These are phyloP conservation scores for Diplogasteroides magnus DNA, from an alignment of 1,140 invertebrate genomes.

Conservation along the genomic window DNA sequence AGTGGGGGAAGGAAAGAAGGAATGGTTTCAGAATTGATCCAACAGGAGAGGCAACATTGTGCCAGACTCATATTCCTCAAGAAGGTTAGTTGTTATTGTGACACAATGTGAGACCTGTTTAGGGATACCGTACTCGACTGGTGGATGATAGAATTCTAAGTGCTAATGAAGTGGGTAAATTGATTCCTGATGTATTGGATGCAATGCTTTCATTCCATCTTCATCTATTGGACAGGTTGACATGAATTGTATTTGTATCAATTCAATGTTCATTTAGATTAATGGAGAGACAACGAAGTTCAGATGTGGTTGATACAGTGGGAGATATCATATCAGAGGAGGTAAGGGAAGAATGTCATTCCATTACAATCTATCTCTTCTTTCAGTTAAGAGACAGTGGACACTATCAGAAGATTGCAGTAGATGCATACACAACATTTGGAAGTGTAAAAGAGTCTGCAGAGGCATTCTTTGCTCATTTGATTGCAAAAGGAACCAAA, in stretches of 20 bases:
- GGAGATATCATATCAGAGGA: slow-evolving; percentile 23
- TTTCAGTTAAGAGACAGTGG: slow-evolving; percentile 17
- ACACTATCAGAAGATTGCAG: not conserved
- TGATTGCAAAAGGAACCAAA: slow-evolving; percentile 17
- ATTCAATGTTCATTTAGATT: no score
- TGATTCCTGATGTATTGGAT: slow-evolving; percentile 28
- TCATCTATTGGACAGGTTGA: slow-evolving; percentile 14
- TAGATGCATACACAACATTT: slow-evolving; percentile 24
- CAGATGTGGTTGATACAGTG: slow-evolving; percentile 21
- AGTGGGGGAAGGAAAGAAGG: not conserved
- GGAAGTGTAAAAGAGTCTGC: slow-evolving; percentile 16
- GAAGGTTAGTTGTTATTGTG: not conserved
- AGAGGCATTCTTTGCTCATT: slow-evolving; percentile 6
- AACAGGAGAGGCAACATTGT: slow-evolving; percentile 22
- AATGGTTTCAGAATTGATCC: slow-evolving; percentile 20
- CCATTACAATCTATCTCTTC: not conserved
- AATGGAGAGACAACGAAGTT: slow-evolving; percentile 4
- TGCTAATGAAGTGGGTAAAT: slow-evolving; percentile 13
- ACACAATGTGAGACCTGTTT: not conserved
- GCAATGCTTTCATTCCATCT: slow-evolving; percentile 23
- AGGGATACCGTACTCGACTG: slow-evolving; percentile 25
- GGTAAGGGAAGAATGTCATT: slow-evolving; percentile 2
- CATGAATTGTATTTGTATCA: no score
- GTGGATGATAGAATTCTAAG: slow-evolving; percentile 15
- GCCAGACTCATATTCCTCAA: slow-evolving; percentile 24